phyloP scores from a whole-genome alignment of 2,797 vertebrate species.

The Hapalemur alaotrensis region DNA sequence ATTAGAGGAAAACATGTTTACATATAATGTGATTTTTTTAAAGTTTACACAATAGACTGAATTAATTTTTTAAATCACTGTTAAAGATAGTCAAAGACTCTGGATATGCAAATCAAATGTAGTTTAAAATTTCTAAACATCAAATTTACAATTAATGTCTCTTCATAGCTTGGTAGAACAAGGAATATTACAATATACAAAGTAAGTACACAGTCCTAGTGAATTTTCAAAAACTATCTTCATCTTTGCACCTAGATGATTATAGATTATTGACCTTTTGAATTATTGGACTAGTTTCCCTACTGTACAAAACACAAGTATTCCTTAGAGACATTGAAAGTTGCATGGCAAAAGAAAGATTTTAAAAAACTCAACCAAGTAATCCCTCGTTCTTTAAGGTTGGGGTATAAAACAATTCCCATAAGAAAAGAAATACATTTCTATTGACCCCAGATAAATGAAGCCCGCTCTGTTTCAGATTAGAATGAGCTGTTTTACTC shows the following conservation, averaged over 20 bases:
- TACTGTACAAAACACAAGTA: not conserved
- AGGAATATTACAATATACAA: not conserved
- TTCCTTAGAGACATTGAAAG: not conserved
- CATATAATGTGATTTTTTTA: not conserved
- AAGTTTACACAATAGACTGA: not conserved
- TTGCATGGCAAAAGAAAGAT: accelerated
- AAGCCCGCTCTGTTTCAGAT: not conserved
- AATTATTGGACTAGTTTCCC: conserved; percentile 1
- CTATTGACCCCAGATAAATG: not conserved
- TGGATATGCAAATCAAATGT: conserved; percentile 1
- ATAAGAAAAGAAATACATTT: not conserved
- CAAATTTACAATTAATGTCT: not conserved
- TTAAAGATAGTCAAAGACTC: not conserved
- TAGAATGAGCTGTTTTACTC: not conserved
- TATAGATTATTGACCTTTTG: not conserved
- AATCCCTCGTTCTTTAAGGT: not conserved
- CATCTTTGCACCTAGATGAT: not conserved
- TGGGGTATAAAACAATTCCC: not conserved
- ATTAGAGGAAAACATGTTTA: not conserved
- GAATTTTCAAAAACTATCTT: conserved; percentile 1
- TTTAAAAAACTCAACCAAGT: not conserved
- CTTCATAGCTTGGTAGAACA: not conserved
- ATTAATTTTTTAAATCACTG: not conserved
- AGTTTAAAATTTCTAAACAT: not conserved
- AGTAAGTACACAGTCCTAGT: not conserved